A percentile compares a stretch with the other conserved stretches of the same genome.
These are phyloP conservation scores for Heteronetta atricapilla DNA, from an alignment of 2,113 vertebrate species.

Conservation along the genomic window DNA sequence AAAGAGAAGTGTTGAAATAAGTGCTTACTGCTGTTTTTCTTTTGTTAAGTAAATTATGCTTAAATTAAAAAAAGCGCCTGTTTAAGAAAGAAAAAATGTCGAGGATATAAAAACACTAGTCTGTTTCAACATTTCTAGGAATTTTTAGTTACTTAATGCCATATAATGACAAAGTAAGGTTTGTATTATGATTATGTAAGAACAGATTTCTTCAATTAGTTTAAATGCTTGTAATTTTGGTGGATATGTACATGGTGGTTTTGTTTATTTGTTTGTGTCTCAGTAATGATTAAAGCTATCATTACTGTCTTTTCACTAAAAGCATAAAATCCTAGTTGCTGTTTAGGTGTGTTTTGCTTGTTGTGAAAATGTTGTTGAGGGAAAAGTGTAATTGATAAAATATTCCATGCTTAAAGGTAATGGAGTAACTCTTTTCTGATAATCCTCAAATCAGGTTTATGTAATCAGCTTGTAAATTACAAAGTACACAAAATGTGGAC, in stretches of 20 bases:
- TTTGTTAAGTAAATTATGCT: background rate
- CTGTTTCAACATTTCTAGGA: background rate
- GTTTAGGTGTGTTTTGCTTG: background rate
- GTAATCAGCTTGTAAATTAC: conserved; percentile 76
- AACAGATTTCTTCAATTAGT: background rate
- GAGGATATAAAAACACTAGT: background rate
- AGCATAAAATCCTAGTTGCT: background rate
- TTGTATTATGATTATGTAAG: background rate
- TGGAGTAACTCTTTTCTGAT: conserved; percentile 57
- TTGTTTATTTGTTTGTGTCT: background rate
- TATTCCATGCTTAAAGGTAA: background rate
- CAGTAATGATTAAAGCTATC: background rate
- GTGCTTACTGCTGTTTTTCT: background rate
- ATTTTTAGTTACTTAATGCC: background rate
- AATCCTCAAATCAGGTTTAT: conserved; percentile 53
- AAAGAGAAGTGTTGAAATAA: background rate
- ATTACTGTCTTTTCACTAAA: background rate
- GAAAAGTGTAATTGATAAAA: conserved; percentile 19
- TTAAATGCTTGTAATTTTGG: background rate
- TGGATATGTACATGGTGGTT: background rate
- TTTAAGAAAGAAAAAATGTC: background rate
- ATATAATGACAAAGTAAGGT: background rate
- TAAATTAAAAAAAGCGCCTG: background rate
- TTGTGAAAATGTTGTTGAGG: background rate
- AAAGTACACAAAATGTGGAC: conserved; percentile 32